Evolutionary conservation across 2,113 vertebrate genomes (phyloP).

Genomic region (Epinephelus lanceolatus): DNA sequence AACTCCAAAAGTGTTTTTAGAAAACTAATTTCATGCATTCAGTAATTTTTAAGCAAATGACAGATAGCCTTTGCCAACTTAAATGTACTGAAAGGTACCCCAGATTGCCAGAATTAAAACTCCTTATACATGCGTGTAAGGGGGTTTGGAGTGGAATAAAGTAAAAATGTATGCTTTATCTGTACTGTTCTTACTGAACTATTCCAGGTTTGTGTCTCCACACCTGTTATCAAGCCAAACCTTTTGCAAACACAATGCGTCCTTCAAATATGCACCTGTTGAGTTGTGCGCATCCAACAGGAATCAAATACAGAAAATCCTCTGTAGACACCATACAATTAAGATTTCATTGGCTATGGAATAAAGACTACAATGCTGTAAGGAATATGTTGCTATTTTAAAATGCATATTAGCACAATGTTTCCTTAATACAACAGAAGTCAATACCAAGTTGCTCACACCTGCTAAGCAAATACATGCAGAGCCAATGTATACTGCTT

Average conservation of each 20-base stretch:
- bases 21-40: neutral
- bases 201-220: neutral
- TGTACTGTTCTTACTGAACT: neutral
- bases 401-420: neutral
- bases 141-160: neutral
- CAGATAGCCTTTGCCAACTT: neutral
- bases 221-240: constrained; percentile 27
- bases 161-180: neutral
- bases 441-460: constrained; percentile 11
- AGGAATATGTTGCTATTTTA: neutral
- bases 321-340: neutral
- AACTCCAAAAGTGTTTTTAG: neutral
- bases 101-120: neutral
- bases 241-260: constrained; percentile 51
- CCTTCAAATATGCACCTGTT: constrained; percentile 21
- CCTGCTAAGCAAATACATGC: constrained; percentile 54
- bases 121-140: neutral
- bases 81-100: neutral
- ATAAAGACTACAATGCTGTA: neutral
- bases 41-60: neutral
- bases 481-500: neutral
- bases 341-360: neutral
- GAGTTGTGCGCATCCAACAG: neutral
- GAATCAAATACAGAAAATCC: neutral
- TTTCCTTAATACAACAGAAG: neutral